These are phyloP conservation scores for Ailuropoda melanoleuca DNA, from an alignment of 2,113 vertebrate species.

Conservation along the genomic window DNA sequence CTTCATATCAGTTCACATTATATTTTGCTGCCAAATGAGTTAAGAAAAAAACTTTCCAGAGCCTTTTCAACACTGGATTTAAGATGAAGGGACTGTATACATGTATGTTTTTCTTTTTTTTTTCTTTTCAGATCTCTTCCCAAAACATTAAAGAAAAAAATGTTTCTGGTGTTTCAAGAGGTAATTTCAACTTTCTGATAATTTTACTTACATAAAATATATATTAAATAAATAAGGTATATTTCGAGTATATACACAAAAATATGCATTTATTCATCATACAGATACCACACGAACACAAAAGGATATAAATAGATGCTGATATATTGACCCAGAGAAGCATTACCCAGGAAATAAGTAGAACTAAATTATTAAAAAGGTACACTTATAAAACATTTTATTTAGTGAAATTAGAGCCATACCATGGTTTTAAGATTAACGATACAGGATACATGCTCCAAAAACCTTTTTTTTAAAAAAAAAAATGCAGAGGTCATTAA, in stretches of 20 bases:
- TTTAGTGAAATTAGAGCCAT: not conserved
- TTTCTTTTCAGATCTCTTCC: not conserved
- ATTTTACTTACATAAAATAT: slow-evolving; percentile 33
- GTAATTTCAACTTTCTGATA: slow-evolving; percentile 41
- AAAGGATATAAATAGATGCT: not conserved
- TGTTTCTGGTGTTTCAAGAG: not conserved
- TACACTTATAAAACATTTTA: slow-evolving; percentile 12
- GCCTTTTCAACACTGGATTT: not conserved
- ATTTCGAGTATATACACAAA: slow-evolving; percentile 8
- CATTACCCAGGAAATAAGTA: not conserved
- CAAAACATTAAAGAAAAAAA: not conserved
- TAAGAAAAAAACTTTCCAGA: slow-evolving; percentile 27
- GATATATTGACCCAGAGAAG: not conserved
- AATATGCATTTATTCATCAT: slow-evolving; percentile 15
- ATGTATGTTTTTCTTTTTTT: not conserved
- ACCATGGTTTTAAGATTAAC: slow-evolving; percentile 32
- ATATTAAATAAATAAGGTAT: not conserved
- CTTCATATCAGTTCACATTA: not conserved
- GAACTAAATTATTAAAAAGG: not conserved
- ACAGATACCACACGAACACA: not conserved
- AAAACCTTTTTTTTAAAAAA: not conserved
- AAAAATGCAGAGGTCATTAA: not conserved
- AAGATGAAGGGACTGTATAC: not conserved
- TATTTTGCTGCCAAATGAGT: slow-evolving; percentile 26
- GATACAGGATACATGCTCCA: not conserved